These are phyloP conservation scores for Tryphoninae sp. DNA, from an alignment of 2,888 invertebrate species.

Conservation along the genomic window DNA sequence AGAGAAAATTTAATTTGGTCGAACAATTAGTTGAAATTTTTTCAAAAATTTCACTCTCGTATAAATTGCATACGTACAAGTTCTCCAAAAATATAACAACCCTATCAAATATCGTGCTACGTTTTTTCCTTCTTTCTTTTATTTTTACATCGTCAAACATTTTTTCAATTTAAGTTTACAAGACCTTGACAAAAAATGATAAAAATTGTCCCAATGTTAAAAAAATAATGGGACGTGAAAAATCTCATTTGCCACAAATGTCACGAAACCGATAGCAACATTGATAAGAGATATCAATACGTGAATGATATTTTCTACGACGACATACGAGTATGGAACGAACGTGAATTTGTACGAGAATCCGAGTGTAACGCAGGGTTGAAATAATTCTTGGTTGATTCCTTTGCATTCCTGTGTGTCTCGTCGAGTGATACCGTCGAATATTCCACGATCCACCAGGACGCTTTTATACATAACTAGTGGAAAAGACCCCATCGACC, in stretches of 20 bases:
- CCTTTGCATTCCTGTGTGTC: constrained; percentile 34
- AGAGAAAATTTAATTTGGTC: too few relatives aligned
- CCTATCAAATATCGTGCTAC: background rate
- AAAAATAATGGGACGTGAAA: background rate
- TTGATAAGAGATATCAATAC: background rate
- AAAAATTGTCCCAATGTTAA: background rate
- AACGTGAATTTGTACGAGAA: background rate
- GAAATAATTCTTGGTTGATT: constrained; percentile 57
- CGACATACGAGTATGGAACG: too few relatives aligned
- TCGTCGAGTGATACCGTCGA: constrained; percentile 22
- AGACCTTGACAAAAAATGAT: background rate
- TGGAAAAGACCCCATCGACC: constrained; percentile 43
- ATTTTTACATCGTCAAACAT: background rate
- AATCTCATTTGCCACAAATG: background rate
- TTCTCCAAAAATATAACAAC: too few relatives aligned
- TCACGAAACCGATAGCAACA: background rate
- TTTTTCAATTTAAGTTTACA: background rate
- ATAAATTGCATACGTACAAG: too few relatives aligned
- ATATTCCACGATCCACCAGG: constrained; percentile 29
- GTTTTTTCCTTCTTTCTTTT: background rate
- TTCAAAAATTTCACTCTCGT: too few relatives aligned
- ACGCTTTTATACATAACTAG: background rate
- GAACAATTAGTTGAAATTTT: too few relatives aligned
- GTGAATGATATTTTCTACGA: background rate
- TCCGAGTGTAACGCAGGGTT: constrained; percentile 31